Evolutionary conservation across 2,888 invertebrate genomes (phyloP), one percentile per base, ranked within the genome.

Genomic region (Hypercompe scribonia): DNA sequence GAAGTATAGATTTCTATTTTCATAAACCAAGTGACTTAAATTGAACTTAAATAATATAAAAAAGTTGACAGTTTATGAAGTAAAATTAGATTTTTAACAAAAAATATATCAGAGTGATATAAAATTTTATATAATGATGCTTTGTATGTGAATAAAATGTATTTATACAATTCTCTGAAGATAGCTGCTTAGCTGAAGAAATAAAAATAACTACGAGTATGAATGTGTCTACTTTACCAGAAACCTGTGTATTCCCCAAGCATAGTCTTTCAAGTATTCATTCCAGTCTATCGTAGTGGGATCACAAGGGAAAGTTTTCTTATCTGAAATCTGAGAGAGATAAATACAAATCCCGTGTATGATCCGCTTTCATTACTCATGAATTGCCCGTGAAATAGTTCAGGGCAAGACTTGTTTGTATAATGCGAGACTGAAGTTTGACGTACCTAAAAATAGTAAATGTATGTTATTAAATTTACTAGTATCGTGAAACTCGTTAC

Each of bases 241-340:
- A 68, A 74, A 78, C 4, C 28, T 11, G 10, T 74, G 65, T 0
- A 85, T 75, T 0, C 84, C 84, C 21, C 28, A 46, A 31, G 61
- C 73, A n/a, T 85, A 85, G 36, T 77, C 75, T 18, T 10, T 42
- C 2, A 84, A 1, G n/a, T 84, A 85, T 3, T 78, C 73, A 3
- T 31, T 69, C 85, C 85, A 85, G 10, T 81, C 28, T 3, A 85
- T 83, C 2, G 21, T 36, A 0, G 65, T 31, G 0, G 86, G 78
- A 24, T 86, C 85, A 33, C 78, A 86, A 0, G 83, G 86, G 33
- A 82, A 86, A 18, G 68, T 71, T 10, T 31, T 10, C 61, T 81
- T 73, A 10, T 85, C 85, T 3, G 61, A 18, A n/a, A 33, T 70
- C n/a, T 3, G 81, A 80, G 28, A 85, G 73, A 46, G 80, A 79